Conservation (phyloP, 2,888 invertebrate species). For the Pollenia amentaria region DNA sequence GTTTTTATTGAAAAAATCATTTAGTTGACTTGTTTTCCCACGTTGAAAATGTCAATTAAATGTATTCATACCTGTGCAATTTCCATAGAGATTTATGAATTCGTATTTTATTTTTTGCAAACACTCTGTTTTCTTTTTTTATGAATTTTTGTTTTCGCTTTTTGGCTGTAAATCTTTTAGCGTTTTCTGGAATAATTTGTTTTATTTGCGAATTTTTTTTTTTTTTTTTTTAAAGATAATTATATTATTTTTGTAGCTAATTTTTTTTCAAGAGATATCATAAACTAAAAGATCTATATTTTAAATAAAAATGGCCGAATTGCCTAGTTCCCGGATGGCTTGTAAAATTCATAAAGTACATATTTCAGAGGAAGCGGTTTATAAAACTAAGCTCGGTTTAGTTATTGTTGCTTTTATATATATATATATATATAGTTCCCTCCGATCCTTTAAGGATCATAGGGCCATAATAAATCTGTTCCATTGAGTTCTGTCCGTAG, state of each 20-base stretch:
- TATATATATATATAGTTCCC: too few species aligned
- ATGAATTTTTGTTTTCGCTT: background rate
- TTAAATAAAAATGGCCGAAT: too few species aligned
- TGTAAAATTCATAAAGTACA: too few species aligned
- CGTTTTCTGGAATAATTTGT: slow-evolving; percentile 5
- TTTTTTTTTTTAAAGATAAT: background rate
- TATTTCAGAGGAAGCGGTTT: too few species aligned
- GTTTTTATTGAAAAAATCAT: slow-evolving; percentile 65
- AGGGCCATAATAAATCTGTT: too few species aligned
- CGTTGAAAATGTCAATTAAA: slow-evolving; percentile 73
- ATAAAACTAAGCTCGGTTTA: too few species aligned
- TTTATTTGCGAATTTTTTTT: background rate
- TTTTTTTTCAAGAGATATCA: background rate
- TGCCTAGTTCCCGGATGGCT: too few species aligned
- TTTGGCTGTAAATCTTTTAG: background rate
- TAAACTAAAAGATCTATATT: background rate
- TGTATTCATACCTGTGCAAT: slow-evolving; percentile 70
- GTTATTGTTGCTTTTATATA: too few species aligned
- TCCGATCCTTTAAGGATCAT: too few species aligned
- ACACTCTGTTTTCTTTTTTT: background rate
- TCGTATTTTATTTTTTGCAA: slow-evolving; percentile 45
- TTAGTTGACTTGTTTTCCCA: slow-evolving; percentile 72
- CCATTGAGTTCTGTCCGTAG: too few species aligned
- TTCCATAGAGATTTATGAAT: slow-evolving; percentile 65
- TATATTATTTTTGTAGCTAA: background rate